These are phyloP conservation scores for Chrysochloris asiatica DNA, from an alignment of 2,113 vertebrate species.

Conservation along the genomic window DNA sequence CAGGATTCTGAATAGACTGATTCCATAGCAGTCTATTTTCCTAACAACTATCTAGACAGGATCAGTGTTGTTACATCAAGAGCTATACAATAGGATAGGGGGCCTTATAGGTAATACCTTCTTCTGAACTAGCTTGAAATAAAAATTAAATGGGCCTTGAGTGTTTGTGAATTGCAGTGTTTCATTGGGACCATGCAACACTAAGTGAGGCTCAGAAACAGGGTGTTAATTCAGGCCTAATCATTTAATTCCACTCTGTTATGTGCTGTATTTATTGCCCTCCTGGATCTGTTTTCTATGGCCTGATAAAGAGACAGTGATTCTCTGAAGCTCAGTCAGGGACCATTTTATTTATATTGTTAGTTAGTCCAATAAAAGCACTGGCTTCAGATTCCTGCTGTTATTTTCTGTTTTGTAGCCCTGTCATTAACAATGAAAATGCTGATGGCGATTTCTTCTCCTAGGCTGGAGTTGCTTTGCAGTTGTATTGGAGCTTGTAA, in stretches of 20 bases:
- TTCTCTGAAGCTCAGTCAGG: conserved; percentile 84
- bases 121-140: conserved; percentile 73
- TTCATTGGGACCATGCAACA: conserved; percentile 73
- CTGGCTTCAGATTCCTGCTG: conserved; percentile 76
- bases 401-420: conserved; percentile 77
- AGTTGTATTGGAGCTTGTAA: neutral
- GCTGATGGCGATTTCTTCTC: conserved; percentile 60
- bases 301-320: conserved; percentile 83
- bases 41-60: conserved; percentile 54
- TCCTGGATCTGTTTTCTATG: conserved; percentile 84
- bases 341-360: conserved; percentile 86
- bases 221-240: conserved; percentile 79
- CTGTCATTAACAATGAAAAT: conserved; percentile 81
- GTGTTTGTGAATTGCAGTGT: conserved; percentile 63
- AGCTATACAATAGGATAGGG: conserved; percentile 60
- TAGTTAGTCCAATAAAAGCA: conserved; percentile 85
- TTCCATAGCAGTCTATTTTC: conserved; percentile 11
- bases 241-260: conserved; percentile 79
- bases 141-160: conserved; percentile 74
- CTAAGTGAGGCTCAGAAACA: conserved; percentile 75
- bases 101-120: conserved; percentile 69
- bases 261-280: conserved; percentile 79
- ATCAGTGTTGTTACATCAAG: conserved; percentile 52
- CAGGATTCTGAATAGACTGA: neutral
- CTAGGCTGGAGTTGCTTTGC: neutral